A percentile compares a stretch with the other conserved stretches of the same genome.
These are phyloP conservation scores for Sinelater perroti DNA, from an alignment of 2,888 invertebrate genomes.

Conservation along the genomic window DNA sequence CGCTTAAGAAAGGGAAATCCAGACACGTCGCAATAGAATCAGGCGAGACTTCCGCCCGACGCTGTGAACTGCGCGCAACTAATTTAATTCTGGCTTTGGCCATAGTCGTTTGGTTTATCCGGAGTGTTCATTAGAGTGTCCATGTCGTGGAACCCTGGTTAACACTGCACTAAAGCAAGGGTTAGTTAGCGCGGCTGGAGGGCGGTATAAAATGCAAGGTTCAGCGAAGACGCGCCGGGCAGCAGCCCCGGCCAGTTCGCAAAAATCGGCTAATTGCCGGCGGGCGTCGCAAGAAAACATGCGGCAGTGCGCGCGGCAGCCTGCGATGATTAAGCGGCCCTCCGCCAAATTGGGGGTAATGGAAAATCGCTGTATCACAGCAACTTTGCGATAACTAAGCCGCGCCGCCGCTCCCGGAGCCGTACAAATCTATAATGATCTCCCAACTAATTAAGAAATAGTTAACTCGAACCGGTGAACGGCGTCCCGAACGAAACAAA, in stretches of 20 bases:
- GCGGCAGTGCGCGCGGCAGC: background rate
- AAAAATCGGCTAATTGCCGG: too few relatives aligned
- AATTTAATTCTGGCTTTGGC: constrained; percentile 37
- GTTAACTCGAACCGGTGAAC: too few relatives aligned
- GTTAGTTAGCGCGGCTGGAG: constrained; percentile 53
- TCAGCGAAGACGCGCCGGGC: constrained; percentile 54
- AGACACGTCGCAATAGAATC: background rate
- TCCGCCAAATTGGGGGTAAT: constrained; percentile 30
- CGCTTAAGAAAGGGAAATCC: background rate
- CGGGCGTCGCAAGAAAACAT: background rate
- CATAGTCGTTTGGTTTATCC: constrained; percentile 36
- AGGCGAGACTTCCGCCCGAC: constrained; percentile 21
- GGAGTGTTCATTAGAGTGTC: constrained; percentile 49
- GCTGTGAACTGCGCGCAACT: constrained; percentile 33
- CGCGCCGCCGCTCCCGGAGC: too few relatives aligned
- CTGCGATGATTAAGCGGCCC: constrained; percentile 31
- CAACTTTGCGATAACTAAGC: too few relatives aligned
- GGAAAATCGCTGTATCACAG: constrained; percentile 33
- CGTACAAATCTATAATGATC: too few relatives aligned
- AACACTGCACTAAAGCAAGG: constrained; percentile 47
- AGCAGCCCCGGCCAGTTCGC: too few relatives aligned
- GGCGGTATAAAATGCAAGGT: constrained; percentile 53
- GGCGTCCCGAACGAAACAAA: too few relatives aligned
- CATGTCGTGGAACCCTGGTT: constrained; percentile 46
- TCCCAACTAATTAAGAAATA: constrained; percentile 1